Evolutionary conservation across 1,140 invertebrate species (phyloP), one percentile per base, ranked within the genome.

Genomic region (Patella vulgata): DNA sequence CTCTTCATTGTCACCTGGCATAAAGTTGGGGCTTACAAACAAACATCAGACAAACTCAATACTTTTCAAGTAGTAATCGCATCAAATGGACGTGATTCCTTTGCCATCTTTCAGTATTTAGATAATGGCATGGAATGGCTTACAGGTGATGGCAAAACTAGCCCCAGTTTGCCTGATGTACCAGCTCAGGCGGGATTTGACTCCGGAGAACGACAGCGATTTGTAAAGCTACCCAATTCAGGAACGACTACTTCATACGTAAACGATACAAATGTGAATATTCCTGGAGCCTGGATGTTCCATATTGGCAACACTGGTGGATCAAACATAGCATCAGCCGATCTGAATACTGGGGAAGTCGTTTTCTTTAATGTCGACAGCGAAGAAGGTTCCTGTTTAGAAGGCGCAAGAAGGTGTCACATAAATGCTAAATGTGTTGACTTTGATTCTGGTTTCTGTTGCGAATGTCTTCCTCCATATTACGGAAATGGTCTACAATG

Each of bases 401-500:
- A 77, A 28, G 81, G 80, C 5, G 87, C 88, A 4, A 84, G 89
- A 3, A 88, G 88, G 48, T 97, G 95, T 80, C 92, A 96, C 74
- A 89, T 88, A 25, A 89, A 92, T 74, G 93, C 94, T 0, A 86
- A 87, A 44, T 98, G 96, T 79, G 82, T 90, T 2, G 94, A 98
- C 79, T 91, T 91, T 72, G 85, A 89, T 44, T 85, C 86, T 39
- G 95, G 95, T 4, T 96, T 92, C 77, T 98, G 96, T 77, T 98
- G 96, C 81, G 85, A 88, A 47, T 98, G 96, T 80, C 86, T 89
- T 21, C 76, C 87, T 1, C 90, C 90, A 28, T 95, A 87, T 79
- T 95, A 93, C 80, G 96, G 96, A 57, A 98, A 98, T 81, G 96
- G 96, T 55, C 89, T 89, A 80, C 89, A 89, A 47, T 98, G 96